A percentile compares a stretch with the other conserved stretches of the same genome.
Evolutionary conservation across 2,113 vertebrate genomes (phyloP).

Genomic region (Muscicapa adusta): DNA sequence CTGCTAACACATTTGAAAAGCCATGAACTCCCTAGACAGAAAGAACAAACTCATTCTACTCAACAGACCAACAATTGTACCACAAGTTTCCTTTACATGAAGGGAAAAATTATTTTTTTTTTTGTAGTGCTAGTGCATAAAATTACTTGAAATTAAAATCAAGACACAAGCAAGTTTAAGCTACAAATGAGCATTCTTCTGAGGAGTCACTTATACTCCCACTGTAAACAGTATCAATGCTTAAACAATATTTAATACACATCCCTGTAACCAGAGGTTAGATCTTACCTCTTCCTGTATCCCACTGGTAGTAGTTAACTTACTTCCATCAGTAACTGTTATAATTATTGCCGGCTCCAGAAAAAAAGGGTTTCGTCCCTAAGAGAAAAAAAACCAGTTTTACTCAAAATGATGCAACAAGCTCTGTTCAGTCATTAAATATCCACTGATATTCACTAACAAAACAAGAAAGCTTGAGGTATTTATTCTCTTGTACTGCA

Average conservation of each 20-base stretch:
- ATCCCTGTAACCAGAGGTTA: neutral
- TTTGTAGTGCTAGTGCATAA: neutral
- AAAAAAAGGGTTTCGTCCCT: constrained; percentile 94
- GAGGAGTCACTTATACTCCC: neutral
- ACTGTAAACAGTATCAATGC: neutral
- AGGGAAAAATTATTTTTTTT: neutral
- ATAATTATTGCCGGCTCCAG: constrained; percentile 92
- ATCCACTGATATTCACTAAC: neutral
- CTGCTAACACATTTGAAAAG: neutral
- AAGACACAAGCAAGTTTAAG: neutral
- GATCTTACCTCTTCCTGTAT: constrained; percentile 90
- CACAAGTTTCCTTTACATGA: neutral
- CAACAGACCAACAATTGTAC: neutral
- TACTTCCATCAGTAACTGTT: constrained; percentile 91
- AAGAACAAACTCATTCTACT: neutral
- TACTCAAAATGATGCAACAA: neutral
- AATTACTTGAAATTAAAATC: neutral
- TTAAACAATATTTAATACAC: neutral
- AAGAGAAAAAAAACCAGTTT: neutral
- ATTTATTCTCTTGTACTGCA: neutral
- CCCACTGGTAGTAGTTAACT: constrained; percentile 84
- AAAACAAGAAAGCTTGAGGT: neutral
- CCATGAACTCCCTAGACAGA: neutral
- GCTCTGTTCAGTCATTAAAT: neutral
- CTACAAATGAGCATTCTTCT: neutral